Evolutionary conservation across 1,140 invertebrate genomes (phyloP).

Genomic region (Pseudomyrmex sp.): DNA sequence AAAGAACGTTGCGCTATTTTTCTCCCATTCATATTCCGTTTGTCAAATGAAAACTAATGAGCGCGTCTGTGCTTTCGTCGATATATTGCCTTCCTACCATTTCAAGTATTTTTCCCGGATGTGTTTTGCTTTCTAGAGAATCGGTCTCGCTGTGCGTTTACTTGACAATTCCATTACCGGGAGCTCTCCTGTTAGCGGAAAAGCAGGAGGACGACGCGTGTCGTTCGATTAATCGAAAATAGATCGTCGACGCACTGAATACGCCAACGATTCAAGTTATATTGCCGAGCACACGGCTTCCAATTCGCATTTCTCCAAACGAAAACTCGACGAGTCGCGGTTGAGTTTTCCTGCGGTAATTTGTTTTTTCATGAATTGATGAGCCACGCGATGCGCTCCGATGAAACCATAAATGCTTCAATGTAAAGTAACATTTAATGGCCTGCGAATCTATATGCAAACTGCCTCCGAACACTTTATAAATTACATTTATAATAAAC

Average conservation of each 20-base stretch:
- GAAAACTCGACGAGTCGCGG: conserved; percentile 43
- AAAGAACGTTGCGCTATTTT: conserved; percentile 30
- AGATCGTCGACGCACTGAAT: conserved; percentile 46
- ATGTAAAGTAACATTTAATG: conserved; percentile 4
- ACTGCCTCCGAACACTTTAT: background rate
- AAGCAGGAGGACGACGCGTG: conserved; percentile 34
- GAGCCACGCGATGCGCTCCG: conserved; percentile 6
- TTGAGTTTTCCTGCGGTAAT: conserved; percentile 54
- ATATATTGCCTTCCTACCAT: conserved; percentile 39
- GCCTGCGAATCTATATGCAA: conserved; percentile 11
- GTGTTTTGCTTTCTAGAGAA: conserved; percentile 57
- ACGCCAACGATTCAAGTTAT: conserved; percentile 41
- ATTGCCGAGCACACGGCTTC: conserved; percentile 34
- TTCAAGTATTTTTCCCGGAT: conserved; percentile 56
- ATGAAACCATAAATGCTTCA: conserved; percentile 13
- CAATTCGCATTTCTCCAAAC: conserved; percentile 45
- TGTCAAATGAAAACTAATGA: conserved; percentile 41
- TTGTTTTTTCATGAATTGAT: conserved; percentile 31
- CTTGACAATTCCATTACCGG: conserved; percentile 78
- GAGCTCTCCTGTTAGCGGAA: conserved; percentile 31
- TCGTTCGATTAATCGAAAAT: conserved; percentile 59
- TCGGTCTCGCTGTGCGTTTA: conserved; percentile 59
- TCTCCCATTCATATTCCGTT: conserved; percentile 41
- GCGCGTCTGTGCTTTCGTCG: conserved; percentile 8
- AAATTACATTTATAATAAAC: too few species aligned